These are phyloP conservation scores for Rhinoderma darwinii DNA, from an alignment of 2,113 vertebrate species.

Conservation along the genomic window DNA sequence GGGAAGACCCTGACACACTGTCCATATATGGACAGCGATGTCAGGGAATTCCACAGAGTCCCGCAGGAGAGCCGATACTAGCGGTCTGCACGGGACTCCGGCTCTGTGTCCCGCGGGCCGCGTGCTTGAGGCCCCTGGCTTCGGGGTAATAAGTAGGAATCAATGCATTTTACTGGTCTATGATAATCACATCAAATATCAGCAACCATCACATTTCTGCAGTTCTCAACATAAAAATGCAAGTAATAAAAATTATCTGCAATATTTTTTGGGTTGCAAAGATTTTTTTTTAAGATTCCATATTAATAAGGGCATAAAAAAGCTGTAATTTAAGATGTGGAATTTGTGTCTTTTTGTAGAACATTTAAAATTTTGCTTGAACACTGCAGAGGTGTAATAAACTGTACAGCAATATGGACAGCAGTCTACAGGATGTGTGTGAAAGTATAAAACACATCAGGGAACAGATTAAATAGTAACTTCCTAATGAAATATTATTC, in stretches of 20 bases:
- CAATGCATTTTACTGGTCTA: not conserved
- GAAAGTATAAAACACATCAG: not conserved
- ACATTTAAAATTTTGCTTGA: not conserved
- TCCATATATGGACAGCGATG: too few relatives aligned
- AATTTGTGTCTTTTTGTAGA: not conserved
- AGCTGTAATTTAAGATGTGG: not conserved
- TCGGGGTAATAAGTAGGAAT: not conserved
- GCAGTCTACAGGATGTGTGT: not conserved
- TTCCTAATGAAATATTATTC: too few relatives aligned
- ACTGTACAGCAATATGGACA: too few relatives aligned
- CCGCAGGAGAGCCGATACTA: too few relatives aligned
- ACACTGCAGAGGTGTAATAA: not conserved
- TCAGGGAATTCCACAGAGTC: too few relatives aligned
- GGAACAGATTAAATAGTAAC: not conserved
- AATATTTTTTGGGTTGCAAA: not conserved
- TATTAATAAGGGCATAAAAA: not conserved
- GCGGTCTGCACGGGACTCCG: too few relatives aligned
- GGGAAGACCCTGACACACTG: too few relatives aligned
- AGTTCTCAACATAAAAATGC: not conserved
- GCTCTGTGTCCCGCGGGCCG: too few relatives aligned
- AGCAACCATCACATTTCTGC: not conserved
- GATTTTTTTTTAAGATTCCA: conserved; percentile 1
- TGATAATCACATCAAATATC: not conserved
- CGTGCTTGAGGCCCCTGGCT: too few relatives aligned
- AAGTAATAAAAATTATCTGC: not conserved